Conservation (phyloP, 2,888 invertebrate species). For the Caenorhabditis sp. region DNA sequence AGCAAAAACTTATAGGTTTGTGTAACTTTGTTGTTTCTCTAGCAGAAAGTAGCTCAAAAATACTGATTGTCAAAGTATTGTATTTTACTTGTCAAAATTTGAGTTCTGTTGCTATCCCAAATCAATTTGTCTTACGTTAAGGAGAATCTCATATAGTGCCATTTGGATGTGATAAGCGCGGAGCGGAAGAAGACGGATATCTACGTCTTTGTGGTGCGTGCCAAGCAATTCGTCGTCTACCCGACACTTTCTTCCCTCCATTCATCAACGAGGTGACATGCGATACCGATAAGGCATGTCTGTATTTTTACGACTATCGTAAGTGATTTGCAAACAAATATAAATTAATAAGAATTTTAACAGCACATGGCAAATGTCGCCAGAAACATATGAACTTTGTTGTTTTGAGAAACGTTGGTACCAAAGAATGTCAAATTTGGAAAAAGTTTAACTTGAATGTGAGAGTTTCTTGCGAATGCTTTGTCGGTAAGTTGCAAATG, state of each 20-base stretch:
- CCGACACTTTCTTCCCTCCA: constrained; percentile 83
- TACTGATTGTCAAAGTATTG: too few species aligned
- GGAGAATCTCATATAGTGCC: constrained; percentile 83
- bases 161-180: constrained; percentile 83
- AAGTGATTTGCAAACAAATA: constrained; percentile 23
- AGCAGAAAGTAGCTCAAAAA: neutral
- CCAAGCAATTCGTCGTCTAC: constrained; percentile 81
- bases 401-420: constrained; percentile 82
- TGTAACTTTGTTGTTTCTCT: neutral
- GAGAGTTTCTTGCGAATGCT: constrained; percentile 83
- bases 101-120: neutral
- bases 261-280: constrained; percentile 83
- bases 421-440: constrained; percentile 82
- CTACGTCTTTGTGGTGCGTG: constrained; percentile 82
- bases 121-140: constrained; percentile 33
- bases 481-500: constrained; percentile 78
- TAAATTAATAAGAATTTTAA: constrained; percentile 56
- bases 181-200: constrained; percentile 82
- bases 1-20: constrained; percentile 73
- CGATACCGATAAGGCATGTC: constrained; percentile 83
- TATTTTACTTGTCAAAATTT: neutral
- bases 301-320: constrained; percentile 83
- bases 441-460: constrained; percentile 83
- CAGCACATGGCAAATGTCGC: constrained; percentile 83
- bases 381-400: constrained; percentile 83